These are phyloP conservation scores for Pyxicephalus adspersus DNA, from an alignment of 2,113 vertebrate genomes.

Conservation along the genomic window DNA sequence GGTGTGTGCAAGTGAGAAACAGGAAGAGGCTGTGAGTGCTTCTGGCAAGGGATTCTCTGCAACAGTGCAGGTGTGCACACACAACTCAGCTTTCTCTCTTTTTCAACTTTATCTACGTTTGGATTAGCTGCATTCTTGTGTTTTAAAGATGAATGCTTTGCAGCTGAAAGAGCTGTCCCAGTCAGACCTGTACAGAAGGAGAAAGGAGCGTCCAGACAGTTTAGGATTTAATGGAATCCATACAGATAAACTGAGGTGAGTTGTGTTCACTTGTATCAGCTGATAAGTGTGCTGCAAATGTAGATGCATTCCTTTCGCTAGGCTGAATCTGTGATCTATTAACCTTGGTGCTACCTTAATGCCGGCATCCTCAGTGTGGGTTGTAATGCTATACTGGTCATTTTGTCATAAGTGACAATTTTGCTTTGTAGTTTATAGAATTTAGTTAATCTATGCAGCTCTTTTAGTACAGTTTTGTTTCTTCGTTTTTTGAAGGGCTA, in stretches of 20 bases:
- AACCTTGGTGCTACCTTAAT: no score
- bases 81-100: conserved; percentile 53
- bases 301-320: no score
- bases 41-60: conserved; percentile 60
- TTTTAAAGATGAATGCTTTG: conserved; percentile 80
- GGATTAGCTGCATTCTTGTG: conserved; percentile 29
- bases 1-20: conserved; percentile 77
- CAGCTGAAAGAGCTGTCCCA: conserved; percentile 91
- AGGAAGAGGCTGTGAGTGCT: conserved; percentile 69
- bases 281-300: no score
- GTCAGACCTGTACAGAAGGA: conserved; percentile 89
- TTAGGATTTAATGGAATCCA: conserved; percentile 71
- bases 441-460: no score
- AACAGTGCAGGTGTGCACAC: conserved; percentile 73
- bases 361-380: no score
- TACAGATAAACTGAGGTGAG: conserved; percentile 58
- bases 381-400: no score
- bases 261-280: background rate
- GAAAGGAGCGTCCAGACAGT: conserved; percentile 88
- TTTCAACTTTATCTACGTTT: background rate
- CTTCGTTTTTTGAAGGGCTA: no score
- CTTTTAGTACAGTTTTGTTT: no score
- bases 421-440: no score
- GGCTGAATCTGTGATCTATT: no score
- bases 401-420: no score